phyloP scores from a whole-genome alignment of 1,140 invertebrate genomes.

The Euwallacea similis region DNA sequence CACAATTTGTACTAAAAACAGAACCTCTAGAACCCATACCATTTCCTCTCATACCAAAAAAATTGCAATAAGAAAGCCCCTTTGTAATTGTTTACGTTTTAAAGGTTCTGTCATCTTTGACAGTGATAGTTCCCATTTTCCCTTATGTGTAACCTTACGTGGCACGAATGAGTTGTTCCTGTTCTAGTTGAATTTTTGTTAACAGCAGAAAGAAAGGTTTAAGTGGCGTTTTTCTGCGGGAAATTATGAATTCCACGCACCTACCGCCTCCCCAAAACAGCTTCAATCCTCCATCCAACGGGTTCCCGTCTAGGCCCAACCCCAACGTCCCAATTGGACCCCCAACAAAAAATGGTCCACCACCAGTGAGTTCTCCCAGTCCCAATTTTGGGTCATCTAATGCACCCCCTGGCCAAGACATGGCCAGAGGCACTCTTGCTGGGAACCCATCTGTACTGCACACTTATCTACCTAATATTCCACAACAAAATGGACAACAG shows the following conservation, averaged over 20 bases:
- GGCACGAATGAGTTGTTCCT: constrained; percentile 56
- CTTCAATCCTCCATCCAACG: constrained; percentile 32
- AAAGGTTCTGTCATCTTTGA: not conserved
- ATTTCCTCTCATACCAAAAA: no score
- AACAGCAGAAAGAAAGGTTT: constrained; percentile 1
- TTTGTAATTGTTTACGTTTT: not conserved
- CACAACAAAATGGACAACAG: not conserved
- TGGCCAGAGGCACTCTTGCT: not conserved
- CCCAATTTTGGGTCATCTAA: not conserved
- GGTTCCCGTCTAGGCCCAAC: constrained; percentile 4
- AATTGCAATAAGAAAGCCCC: not conserved
- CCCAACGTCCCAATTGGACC: constrained; percentile 30
- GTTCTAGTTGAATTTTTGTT: constrained; percentile 49
- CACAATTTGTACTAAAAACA: no score
- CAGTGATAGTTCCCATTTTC: constrained; percentile 12
- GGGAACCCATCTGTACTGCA: not conserved
- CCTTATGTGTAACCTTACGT: constrained; percentile 59
- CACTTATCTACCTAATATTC: not conserved
- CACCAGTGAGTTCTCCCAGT: constrained; percentile 2
- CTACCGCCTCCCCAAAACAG: constrained; percentile 46
- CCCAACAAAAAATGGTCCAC: constrained; percentile 12
- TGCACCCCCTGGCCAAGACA: not conserved
- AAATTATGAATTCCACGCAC: constrained; percentile 51
- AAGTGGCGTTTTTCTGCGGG: constrained; percentile 7
- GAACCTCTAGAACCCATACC: no score